These are phyloP conservation scores for Dynastes maya DNA, from an alignment of 2,888 invertebrate genomes.

Conservation along the genomic window DNA sequence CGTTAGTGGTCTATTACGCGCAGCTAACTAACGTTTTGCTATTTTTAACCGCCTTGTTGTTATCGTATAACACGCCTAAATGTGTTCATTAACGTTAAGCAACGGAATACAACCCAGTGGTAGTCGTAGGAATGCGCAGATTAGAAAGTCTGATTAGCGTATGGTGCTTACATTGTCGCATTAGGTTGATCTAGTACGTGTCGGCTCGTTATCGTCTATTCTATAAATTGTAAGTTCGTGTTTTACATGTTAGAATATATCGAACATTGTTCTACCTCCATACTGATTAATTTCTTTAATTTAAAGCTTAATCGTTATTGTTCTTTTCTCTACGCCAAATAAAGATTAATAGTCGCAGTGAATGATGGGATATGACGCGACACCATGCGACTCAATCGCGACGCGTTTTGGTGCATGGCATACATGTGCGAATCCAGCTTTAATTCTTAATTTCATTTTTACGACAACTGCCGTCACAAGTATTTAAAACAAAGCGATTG, in stretches of 20 bases:
- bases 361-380: no score
- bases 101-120: not conserved
- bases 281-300: no score
- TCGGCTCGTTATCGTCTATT: conserved; percentile 1
- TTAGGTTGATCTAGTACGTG: not conserved
- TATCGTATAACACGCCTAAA: conserved; percentile 7
- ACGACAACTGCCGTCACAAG: no score
- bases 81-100: conserved; percentile 25
- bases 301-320: no score
- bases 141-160: conserved; percentile 10
- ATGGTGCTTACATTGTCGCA: not conserved
- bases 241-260: not conserved
- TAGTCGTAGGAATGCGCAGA: not conserved
- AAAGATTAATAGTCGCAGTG: no score
- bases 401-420: no score
- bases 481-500: no score
- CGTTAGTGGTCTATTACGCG: not conserved
- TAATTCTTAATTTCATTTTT: no score
- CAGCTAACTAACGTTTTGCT: conserved; percentile 1
- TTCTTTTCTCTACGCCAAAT: no score
- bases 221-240: not conserved
- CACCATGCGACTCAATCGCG: no score
- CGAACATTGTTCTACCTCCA: no score
- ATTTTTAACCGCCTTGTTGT: not conserved
- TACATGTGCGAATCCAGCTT: no score